phyloP scores from a whole-genome alignment of 2,113 vertebrate genomes.

The Dicerorhinus sumatrensis region DNA sequence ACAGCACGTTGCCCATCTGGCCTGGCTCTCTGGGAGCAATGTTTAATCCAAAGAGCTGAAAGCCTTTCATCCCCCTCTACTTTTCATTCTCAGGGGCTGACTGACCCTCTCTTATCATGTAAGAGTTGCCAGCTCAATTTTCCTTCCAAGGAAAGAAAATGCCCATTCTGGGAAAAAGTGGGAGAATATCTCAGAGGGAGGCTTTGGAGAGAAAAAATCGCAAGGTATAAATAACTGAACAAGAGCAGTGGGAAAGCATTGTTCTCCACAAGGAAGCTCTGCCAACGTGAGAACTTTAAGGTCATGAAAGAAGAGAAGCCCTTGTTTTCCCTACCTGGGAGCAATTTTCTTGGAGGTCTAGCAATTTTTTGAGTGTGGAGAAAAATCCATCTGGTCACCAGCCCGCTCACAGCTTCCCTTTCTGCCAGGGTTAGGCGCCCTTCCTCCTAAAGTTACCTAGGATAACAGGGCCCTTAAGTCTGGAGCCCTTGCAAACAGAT shows the following conservation, averaged over 20 bases:
- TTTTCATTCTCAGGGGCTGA: background rate
- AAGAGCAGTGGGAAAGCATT: no score
- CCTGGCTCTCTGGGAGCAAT: background rate
- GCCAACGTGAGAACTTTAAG: rapidly evolving
- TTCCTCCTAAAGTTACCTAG: background rate
- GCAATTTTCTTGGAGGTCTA: background rate
- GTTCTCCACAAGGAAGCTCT: no score
- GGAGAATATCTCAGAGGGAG: background rate
- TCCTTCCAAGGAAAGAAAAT: background rate
- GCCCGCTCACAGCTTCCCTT: background rate
- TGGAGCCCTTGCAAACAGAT: background rate
- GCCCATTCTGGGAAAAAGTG: background rate
- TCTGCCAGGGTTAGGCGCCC: rapidly evolving
- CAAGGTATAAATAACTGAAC: background rate
- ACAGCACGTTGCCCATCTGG: background rate
- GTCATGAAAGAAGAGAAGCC: rapidly evolving
- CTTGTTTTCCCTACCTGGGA: background rate
- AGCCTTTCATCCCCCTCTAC: background rate
- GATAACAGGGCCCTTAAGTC: background rate
- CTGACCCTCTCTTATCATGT: background rate
- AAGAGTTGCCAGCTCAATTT: background rate
- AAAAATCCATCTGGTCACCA: background rate
- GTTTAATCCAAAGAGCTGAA: background rate
- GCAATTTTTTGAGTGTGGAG: background rate
- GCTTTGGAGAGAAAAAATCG: background rate